Percentiles rank a stretch among this genome's conserved stretches.
phyloP scores from a whole-genome alignment of 1,140 invertebrate species.

The Hyles vespertilio region DNA sequence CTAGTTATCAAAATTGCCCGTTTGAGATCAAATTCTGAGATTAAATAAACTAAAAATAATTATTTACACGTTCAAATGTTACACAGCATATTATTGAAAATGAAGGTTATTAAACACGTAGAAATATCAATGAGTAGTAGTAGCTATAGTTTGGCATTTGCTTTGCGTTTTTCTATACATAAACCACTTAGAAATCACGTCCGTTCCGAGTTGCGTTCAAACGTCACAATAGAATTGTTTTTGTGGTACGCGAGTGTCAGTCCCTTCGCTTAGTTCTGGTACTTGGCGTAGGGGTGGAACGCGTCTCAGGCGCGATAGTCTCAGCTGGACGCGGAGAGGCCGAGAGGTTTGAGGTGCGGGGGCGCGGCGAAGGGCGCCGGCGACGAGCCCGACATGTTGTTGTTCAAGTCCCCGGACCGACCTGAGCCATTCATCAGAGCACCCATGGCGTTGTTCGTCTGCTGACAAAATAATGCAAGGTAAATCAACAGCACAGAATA shows the following conservation, averaged over 20 bases:
- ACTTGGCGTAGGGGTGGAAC: slow-evolving; percentile 59
- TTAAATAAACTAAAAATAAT: slow-evolving; percentile 25
- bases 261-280: slow-evolving; percentile 41
- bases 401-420: slow-evolving; percentile 70
- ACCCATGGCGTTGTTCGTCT: slow-evolving; percentile 64
- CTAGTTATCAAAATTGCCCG: slow-evolving; percentile 48
- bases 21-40: slow-evolving; percentile 63
- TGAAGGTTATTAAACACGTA: neutral
- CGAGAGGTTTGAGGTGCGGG: slow-evolving; percentile 69
- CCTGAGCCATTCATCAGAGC: slow-evolving; percentile 69
- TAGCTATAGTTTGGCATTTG: slow-evolving; percentile 54
- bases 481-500: neutral
- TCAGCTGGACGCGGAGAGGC: slow-evolving; percentile 73
- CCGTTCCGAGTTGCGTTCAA: slow-evolving; percentile 11
- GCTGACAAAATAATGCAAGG: slow-evolving; percentile 16
- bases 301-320: slow-evolving; percentile 66
- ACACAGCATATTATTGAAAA: slow-evolving; percentile 3
- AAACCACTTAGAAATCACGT: slow-evolving; percentile 12
- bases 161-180: slow-evolving; percentile 34
- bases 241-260: slow-evolving; percentile 12
- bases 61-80: slow-evolving; percentile 4
- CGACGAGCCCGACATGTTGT: slow-evolving; percentile 72
- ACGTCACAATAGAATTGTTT: slow-evolving; percentile 6
- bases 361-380: slow-evolving; percentile 57
- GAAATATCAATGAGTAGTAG: slow-evolving; percentile 25